Evolutionary conservation across 2,888 invertebrate genomes (phyloP), one percentile per base, ranked within the genome.

Genomic region (Phragmatobia fuliginosa): DNA sequence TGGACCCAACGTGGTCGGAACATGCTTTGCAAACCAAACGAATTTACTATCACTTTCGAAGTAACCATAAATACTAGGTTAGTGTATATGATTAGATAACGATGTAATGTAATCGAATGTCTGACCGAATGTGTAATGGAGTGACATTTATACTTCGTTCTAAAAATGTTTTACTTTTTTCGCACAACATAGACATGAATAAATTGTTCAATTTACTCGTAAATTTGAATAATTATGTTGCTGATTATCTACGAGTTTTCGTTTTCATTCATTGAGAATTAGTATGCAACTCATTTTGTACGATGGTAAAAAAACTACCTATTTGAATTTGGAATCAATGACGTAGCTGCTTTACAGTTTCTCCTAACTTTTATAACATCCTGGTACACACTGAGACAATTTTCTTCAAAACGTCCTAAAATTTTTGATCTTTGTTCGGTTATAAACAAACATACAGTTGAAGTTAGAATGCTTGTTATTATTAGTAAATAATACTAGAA

Each of bases 11-110:
- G 61, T 67, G 58, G 16, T 38, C 31, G 32, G 21, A 62, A 79
- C 81, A 72, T 67, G 73, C 38, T 66, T 73, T 76, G 81, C 71
- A 59, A 77, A 67, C 75, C 72, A 75, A 83, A 79, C 77, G 72
- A 71, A 73, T 67, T 74, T 68, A 83, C 82, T 84, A 74, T 84
- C 82, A 81, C 84, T 84, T 84, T 84, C 83, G 73, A 81, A 75
- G 72, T 33, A 66, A 49, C 65, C 70, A 70, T 73, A 72, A 49
- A 75, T 63, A 60, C 76, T 71, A 62, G 41, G 62, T 62, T 71
- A 60, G 36, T 41, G 36, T 58, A 38, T 65, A 38, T 21, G 16
- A 64, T 65, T 65, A 25, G n/a, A 28, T 62, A 11, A 2, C 38
- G 36, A 38, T 38, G 21, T 58, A 49, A 56, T 14, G 45, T 58